A percentile compares a stretch with the other conserved stretches of the same genome.
Evolutionary conservation across 37 sponge, comb jelly and placozoan species (phyloP).

Genomic region (Aphrocallistes beatrix): DNA sequence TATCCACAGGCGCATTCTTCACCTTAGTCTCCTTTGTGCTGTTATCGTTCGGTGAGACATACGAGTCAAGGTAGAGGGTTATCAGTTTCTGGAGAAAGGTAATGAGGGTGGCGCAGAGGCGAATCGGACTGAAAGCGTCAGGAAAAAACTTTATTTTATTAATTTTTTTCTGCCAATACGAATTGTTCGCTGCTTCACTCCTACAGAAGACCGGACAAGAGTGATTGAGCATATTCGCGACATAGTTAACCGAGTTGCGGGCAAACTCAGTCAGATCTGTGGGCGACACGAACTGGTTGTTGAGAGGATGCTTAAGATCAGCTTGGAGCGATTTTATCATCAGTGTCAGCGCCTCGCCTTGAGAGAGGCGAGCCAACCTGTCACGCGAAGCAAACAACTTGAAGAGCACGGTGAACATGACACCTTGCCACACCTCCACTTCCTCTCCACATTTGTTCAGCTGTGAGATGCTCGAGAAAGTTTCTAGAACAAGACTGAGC

Average conservation of each 20-base stretch:
- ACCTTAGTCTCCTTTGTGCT: background rate
- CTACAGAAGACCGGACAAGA: background rate
- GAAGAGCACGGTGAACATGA: background rate
- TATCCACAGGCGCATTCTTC: background rate
- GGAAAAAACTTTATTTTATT: background rate
- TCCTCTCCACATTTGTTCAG: background rate
- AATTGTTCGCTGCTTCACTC: background rate
- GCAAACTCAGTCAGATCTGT: background rate
- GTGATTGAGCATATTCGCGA: background rate
- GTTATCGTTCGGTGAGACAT: background rate
- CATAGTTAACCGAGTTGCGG: constrained; percentile 1
- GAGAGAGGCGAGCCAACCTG: background rate
- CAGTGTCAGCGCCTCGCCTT: background rate
- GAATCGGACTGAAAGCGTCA: background rate
- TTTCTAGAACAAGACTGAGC: constrained; percentile 6
- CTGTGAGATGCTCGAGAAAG: background rate
- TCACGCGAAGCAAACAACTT: background rate
- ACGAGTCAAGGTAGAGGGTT: background rate
- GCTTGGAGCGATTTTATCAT: constrained; percentile 11
- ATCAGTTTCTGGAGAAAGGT: background rate
- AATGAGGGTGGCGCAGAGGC: background rate
- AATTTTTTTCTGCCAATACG: constrained; percentile 8
- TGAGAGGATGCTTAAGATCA: background rate
- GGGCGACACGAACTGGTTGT: background rate
- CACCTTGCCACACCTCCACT: background rate